Evolutionary conservation across 2,888 invertebrate species (phyloP).

Genomic region (Nemurella pictetii): DNA sequence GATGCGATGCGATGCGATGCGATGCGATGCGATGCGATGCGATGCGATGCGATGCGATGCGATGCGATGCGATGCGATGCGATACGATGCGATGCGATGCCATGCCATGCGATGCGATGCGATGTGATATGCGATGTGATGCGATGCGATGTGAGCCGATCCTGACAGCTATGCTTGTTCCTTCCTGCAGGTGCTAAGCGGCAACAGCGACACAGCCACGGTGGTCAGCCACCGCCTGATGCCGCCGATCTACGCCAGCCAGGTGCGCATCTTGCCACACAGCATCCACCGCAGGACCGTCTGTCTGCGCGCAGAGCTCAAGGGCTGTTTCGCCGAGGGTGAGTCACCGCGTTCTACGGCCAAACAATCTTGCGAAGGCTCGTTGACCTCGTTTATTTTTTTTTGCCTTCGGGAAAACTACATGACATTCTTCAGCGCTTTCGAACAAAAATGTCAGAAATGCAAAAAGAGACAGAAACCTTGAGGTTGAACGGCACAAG

Average conservation of each 20-base stretch:
- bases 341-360: slow-evolving; percentile 47
- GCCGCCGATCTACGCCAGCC: slow-evolving; percentile 71
- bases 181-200: slow-evolving; percentile 66
- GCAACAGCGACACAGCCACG: slow-evolving; percentile 73
- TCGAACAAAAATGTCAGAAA: no score
- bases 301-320: slow-evolving; percentile 73
- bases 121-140: slow-evolving; percentile 8
- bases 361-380: no score
- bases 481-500: no score
- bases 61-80: no score
- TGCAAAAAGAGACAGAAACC: no score
- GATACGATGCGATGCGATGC: not conserved
- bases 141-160: slow-evolving; percentile 9
- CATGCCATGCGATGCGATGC: not conserved
- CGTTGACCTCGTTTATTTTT: slow-evolving; percentile 4
- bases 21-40: no score
- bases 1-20: no score
- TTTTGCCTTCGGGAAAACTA: no score
- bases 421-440: not conserved
- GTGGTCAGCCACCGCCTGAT: slow-evolving; percentile 67
- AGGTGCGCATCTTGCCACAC: slow-evolving; percentile 72
- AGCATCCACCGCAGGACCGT: slow-evolving; percentile 71
- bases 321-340: slow-evolving; percentile 72
- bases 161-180: slow-evolving; percentile 16
- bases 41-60: no score